These are phyloP conservation scores for Cercopithecus mona DNA, from an alignment of 2,113 vertebrate species.

Conservation along the genomic window DNA sequence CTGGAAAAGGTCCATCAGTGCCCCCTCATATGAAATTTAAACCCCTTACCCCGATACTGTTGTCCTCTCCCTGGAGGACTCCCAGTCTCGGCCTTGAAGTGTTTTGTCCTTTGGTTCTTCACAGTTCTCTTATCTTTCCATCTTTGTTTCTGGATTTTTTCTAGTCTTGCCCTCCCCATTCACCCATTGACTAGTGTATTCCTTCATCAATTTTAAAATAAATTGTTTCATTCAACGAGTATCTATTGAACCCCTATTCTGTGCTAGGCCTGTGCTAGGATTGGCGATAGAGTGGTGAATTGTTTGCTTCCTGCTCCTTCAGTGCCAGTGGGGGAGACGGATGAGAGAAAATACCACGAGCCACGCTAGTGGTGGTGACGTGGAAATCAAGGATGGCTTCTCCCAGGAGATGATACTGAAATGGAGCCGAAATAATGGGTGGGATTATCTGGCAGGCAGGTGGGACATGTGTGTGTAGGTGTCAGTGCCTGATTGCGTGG, in stretches of 20 bases:
- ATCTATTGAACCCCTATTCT: background rate
- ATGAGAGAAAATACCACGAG: background rate
- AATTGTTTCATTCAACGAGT: background rate
- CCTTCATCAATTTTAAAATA: background rate
- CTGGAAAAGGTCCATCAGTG: background rate
- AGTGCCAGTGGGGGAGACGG: background rate
- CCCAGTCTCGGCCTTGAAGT: too few species aligned
- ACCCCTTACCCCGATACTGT: background rate
- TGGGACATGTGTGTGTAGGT: too few species aligned
- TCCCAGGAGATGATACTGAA: background rate
- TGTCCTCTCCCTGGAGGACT: background rate
- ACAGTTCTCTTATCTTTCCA: background rate
- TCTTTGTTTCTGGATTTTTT: background rate
- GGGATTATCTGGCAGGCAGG: background rate
- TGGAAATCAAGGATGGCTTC: background rate
- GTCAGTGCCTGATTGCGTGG: background rate
- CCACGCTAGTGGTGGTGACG: background rate
- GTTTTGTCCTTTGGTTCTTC: background rate
- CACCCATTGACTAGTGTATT: background rate
- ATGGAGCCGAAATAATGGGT: background rate
- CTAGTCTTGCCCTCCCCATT: background rate
- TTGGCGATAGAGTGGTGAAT: background rate
- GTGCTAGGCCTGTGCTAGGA: background rate
- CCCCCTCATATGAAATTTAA: background rate
- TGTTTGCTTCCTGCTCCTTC: background rate